A percentile compares a stretch with the other conserved stretches of the same genome.
phyloP scores from a whole-genome alignment of 2,888 invertebrate species.

The Drosophila paracracens region DNA sequence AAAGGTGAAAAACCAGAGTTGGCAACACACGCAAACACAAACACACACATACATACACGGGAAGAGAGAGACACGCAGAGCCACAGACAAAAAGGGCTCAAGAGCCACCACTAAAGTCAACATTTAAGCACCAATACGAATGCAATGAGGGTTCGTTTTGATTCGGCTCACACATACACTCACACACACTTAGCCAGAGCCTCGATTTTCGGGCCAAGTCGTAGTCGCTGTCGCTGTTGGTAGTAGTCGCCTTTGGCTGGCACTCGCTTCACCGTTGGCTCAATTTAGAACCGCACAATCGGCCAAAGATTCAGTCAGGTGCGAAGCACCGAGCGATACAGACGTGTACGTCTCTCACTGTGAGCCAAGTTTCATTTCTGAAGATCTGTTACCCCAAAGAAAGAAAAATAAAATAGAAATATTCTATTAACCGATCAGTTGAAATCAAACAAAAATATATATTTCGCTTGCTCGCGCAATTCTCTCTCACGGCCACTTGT shows the following conservation, averaged over 20 bases:
- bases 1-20: constrained; percentile 82
- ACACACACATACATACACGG: constrained; percentile 1
- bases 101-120: constrained; percentile 69
- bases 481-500: constrained; percentile 4
- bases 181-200: constrained; percentile 34
- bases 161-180: constrained; percentile 64
- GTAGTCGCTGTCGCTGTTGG: constrained; percentile 38
- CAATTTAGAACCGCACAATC: constrained; percentile 82
- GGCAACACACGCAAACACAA: constrained; percentile 48
- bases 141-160: constrained; percentile 73
- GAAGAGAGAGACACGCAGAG: constrained; percentile 3
- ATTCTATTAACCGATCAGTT: constrained; percentile 10
- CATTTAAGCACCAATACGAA: constrained; percentile 58
- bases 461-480: constrained; percentile 2
- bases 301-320: constrained; percentile 85
- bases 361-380: constrained; percentile 52
- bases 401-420: constrained; percentile 7
- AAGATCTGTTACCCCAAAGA: constrained; percentile 50
- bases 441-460: constrained; percentile 5
- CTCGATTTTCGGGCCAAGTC: constrained; percentile 75
- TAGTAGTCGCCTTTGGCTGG: constrained; percentile 26
- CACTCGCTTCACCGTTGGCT: constrained; percentile 78
- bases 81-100: constrained; percentile 47
- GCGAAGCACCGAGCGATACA: constrained; percentile 85
- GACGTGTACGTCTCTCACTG: constrained; percentile 81